phyloP scores from a whole-genome alignment of 2,888 invertebrate genomes.

The Noctua comes region DNA sequence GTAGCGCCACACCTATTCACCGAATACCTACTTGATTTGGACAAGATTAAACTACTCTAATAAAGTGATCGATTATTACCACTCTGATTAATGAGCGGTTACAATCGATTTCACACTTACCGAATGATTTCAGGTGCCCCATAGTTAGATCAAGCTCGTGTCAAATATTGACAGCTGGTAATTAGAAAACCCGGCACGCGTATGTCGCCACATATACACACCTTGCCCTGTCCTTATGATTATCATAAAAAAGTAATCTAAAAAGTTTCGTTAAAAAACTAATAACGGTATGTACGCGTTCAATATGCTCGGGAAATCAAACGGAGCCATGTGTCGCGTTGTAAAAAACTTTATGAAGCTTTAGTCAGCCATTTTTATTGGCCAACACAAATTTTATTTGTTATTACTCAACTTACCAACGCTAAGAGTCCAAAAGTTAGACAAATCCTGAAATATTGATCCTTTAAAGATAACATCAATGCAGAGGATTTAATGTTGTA shows the following conservation, averaged over 20 bases:
- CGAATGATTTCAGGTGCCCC: constrained; percentile 23
- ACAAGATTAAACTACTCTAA: neutral
- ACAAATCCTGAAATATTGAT: neutral
- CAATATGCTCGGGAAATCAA: constrained; percentile 75
- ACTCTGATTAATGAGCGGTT: constrained; percentile 21
- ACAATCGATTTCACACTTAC: constrained; percentile 40
- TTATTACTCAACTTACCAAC: neutral
- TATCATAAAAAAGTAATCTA: constrained; percentile 49
- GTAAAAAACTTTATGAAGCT: constrained; percentile 50
- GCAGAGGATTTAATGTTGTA: neutral
- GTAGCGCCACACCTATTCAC: neutral
- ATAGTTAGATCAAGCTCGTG: constrained; percentile 39
- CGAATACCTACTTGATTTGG: neutral
- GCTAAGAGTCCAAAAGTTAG: neutral
- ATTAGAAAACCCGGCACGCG: constrained; percentile 59
- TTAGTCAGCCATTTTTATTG: constrained; percentile 13
- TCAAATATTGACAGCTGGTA: constrained; percentile 66
- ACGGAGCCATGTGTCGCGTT: constrained; percentile 71
- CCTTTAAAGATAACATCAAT: neutral
- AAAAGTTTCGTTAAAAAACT: constrained; percentile 61
- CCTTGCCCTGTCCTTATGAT: constrained; percentile 61
- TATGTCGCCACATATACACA: constrained; percentile 65
- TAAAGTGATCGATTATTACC: constrained; percentile 11
- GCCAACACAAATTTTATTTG: neutral
- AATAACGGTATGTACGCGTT: constrained; percentile 66